Conservation (phyloP, 2,888 invertebrate species). For the Caenorhabditis sp. region DNA sequence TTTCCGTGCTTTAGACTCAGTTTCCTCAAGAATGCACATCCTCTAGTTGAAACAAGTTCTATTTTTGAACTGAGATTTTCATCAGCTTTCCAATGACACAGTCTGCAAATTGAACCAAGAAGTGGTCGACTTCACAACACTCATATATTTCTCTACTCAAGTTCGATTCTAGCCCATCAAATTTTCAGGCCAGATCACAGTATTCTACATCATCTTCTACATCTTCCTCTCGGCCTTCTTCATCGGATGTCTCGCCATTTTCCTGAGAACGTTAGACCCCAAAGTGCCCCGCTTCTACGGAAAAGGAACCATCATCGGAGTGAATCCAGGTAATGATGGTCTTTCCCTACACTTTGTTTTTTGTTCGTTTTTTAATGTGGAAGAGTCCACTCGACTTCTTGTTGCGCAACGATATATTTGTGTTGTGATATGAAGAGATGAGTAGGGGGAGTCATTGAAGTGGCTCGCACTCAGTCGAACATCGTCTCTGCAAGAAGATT, state of each 20-base stretch:
- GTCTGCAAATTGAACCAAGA: too few relatives aligned
- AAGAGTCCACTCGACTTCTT: slow-evolving; percentile 26
- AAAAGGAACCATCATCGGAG: slow-evolving; percentile 92
- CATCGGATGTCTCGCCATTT: slow-evolving; percentile 94
- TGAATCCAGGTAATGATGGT: slow-evolving; percentile 90
- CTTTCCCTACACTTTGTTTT: background rate
- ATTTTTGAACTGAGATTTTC: too few relatives aligned
- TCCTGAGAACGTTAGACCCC: slow-evolving; percentile 93
- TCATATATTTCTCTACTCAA: too few relatives aligned
- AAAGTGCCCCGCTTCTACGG: slow-evolving; percentile 93
- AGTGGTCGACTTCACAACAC: too few relatives aligned
- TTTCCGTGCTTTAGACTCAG: too few relatives aligned
- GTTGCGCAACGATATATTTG: slow-evolving; percentile 55
- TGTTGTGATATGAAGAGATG: slow-evolving; percentile 10
- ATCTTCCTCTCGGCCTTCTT: slow-evolving; percentile 94
- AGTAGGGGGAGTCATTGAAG: slow-evolving; percentile 10
- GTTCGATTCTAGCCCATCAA: background rate
- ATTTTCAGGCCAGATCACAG: slow-evolving; percentile 92
- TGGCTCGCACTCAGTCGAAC: slow-evolving; percentile 44
- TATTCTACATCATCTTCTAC: slow-evolving; percentile 98
- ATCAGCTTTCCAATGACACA: too few relatives aligned
- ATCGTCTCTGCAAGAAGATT: slow-evolving; percentile 8
- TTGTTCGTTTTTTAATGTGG: slow-evolving; percentile 19
- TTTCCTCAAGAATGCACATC: too few relatives aligned
- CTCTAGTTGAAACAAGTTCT: too few relatives aligned